phyloP scores from a whole-genome alignment of 1,140 invertebrate species.

The Macrosteles quadrilineatus region DNA sequence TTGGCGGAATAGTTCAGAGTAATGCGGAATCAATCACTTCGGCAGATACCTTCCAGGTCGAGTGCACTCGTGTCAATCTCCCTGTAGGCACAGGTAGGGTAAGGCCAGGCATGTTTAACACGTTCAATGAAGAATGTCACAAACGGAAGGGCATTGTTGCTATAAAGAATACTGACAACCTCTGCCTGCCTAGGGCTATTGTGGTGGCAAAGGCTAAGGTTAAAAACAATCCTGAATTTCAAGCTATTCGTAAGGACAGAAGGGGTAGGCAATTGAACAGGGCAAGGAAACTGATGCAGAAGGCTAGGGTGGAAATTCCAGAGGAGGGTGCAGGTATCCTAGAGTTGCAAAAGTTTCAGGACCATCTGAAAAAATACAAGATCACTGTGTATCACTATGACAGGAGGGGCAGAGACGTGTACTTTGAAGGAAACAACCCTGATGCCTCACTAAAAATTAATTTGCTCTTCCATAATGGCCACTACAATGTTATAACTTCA shows the following conservation, averaged over 20 bases:
- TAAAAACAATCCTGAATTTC: not conserved
- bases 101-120: slow-evolving; percentile 2
- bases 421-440: not conserved
- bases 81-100: not conserved
- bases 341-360: not conserved
- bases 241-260: not conserved
- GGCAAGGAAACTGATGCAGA: not conserved
- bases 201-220: slow-evolving; percentile 2
- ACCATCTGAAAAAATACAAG: not conserved
- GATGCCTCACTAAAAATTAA: not conserved
- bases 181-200: slow-evolving; percentile 7
- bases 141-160: slow-evolving; percentile 1
- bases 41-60: not conserved
- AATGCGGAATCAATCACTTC: not conserved
- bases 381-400: not conserved
- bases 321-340: not conserved
- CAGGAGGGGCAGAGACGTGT: not conserved
- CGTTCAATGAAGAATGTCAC: slow-evolving; percentile 12
- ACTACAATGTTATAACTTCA: slow-evolving; percentile 7
- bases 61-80: not conserved
- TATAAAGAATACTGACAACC: slow-evolving; percentile 23
- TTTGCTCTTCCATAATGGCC: not conserved
- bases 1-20: slow-evolving; percentile 2
- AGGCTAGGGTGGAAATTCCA: not conserved
- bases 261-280: not conserved